phyloP scores from a whole-genome alignment of 2,888 invertebrate genomes.

The Hypomecis atomaria region DNA sequence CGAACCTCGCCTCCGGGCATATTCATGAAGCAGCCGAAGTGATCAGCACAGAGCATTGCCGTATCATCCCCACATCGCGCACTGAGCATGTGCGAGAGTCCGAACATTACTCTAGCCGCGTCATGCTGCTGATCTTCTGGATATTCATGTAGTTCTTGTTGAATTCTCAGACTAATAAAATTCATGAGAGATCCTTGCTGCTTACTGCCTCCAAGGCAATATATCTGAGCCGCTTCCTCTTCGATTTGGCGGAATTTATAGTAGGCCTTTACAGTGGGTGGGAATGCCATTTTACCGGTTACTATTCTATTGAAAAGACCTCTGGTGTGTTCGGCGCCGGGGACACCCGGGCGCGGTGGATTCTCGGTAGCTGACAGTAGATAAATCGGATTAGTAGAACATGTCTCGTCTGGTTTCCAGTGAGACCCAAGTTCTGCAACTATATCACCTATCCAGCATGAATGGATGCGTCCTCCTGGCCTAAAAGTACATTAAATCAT shows the following conservation, averaged over 20 bases:
- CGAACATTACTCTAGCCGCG: constrained; percentile 87
- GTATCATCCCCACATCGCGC: constrained; percentile 87
- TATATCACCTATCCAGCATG: constrained; percentile 90
- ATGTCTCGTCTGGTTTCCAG: constrained; percentile 83
- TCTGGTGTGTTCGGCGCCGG: constrained; percentile 78
- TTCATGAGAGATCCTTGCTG: constrained; percentile 87
- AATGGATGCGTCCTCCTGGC: constrained; percentile 91
- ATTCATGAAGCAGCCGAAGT: constrained; percentile 75
- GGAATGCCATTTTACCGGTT: constrained; percentile 85
- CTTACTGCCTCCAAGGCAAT: constrained; percentile 84
- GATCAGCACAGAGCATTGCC: constrained; percentile 71
- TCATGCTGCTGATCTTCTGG: constrained; percentile 88
- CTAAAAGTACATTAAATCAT: constrained; percentile 67
- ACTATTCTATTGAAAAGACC: constrained; percentile 87
- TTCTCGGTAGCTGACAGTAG: constrained; percentile 86
- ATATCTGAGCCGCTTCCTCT: constrained; percentile 86
- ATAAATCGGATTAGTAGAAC: constrained; percentile 83
- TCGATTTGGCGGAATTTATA: constrained; percentile 87
- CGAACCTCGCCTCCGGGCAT: constrained; percentile 85
- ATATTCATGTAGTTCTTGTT: constrained; percentile 87
- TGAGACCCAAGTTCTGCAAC: constrained; percentile 91
- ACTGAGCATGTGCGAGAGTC: constrained; percentile 85
- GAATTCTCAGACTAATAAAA: constrained; percentile 87
- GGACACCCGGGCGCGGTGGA: constrained; percentile 82
- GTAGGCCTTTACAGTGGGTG: constrained; percentile 86